Evolutionary conservation across 2,888 invertebrate genomes (phyloP), one percentile per base, ranked within the genome.

Genomic region (Abrostola tripartita): DNA sequence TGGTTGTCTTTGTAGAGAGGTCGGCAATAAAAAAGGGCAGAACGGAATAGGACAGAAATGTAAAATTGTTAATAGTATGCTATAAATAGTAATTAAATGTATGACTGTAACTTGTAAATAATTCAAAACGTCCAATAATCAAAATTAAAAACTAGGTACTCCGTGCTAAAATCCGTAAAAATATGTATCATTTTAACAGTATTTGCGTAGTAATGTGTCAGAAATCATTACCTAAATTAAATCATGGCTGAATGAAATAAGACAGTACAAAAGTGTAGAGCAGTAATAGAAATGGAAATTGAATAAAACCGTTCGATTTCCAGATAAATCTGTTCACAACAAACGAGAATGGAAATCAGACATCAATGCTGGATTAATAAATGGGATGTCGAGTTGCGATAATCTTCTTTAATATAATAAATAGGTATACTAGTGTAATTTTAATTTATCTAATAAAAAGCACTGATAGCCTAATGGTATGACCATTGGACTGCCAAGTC

Each of bases 221-320:
- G 44, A 36, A 38, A 51, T 73, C 38, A 67, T 55, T 72, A n/a
- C n/a, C n/a, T n/a, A 54, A 52, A 68, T 59, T 55, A 67, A 42
- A 24, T 52, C n/a, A 24, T 36, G 37, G 8, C 38, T 49, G 36
- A 37, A 52, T 52, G 53, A 66, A 24, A 41, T 24, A 24, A 2
- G 24, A 24, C 24, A 24, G 4, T 24, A 24, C 4, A 14, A 14
- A 47, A 24, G 9, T 44, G 14, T 44, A 44, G 6, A 24, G 44
- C 44, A 14, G 44, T 14, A 14, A 47, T 47, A 47, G 44, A 47
- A 47, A 47, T 47, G 44, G 44, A 24, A 47, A 47, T 47, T 47
- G 14, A 5, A 47, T 24, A 24, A 47, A 47, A 47, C 10, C 24
- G 0, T 14, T 47, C 9, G 5, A 24, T 47, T 44, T 47, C 44